Evolutionary conservation across 2,797 vertebrate genomes (phyloP), one percentile per base, ranked within the genome.

Genomic region (Enteromius treurensis): DNA sequence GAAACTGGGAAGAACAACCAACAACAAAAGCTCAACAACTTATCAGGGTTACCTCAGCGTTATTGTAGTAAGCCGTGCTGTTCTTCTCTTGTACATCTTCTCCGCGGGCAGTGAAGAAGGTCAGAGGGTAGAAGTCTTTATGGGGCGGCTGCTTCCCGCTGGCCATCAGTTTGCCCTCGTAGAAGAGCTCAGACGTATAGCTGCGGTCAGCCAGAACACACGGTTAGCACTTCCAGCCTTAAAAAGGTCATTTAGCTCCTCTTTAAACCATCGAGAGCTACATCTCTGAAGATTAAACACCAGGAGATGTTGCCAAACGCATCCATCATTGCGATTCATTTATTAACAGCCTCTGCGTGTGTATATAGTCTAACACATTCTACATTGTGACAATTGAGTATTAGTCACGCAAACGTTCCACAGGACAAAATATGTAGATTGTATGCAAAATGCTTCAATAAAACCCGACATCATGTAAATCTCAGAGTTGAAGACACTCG

Each of bases 11-110:
- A 60, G 8, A 67, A 2, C 37, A 8, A 71, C 49, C 7, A 69
- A 9, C 65, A 23, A 23, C 7, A 5, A 55, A 29, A 62, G 5
- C 58, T 29, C 4, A 26, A 6, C 1, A 15, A 29, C 1, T 64
- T 13, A 32, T 21, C 7, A 47, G 47, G 55, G 62, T 80, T 93
- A 99, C 98, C 97, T 99, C 98, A 79, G 98, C 98, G 37, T 99
- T 99, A 92, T 99, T 99, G 94, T 99, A 99, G 93, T 99, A 99
- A 80, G 98, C 97, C 62, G 97, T 99, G 93, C 98, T 99, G 10
- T 99, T 99, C 92, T 99, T 99, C 90, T 99, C 98, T 91, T 99
- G 98, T 8, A 99, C 97, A 83, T 99, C 98, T 93, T 99, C 97
- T 85, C 98, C 98, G 85, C 98, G 95, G 74, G 98, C 98, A 79